Evolutionary conservation across 2,888 invertebrate species (phyloP), one percentile per base, ranked within the genome.

Genomic region (Apodemia mormo): DNA sequence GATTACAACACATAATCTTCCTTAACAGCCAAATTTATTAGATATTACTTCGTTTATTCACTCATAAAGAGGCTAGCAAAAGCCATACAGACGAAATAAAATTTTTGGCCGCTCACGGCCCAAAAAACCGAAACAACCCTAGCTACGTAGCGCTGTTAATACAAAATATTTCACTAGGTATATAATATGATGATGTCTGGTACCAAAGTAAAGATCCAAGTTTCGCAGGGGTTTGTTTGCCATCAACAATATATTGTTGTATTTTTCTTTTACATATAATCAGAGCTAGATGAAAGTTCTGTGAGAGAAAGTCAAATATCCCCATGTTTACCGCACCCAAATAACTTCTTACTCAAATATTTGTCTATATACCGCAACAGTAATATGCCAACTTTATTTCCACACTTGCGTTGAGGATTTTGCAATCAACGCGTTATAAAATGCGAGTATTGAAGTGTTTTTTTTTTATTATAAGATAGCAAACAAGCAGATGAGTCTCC

Each of bases 261-360:
- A 37, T 61, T 61, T 61, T 61, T 61, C 61, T 61, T 67, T 30
- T 54, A 54, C 67, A 71, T 54, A 65, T 68, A 71, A 74, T 73
- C 71, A 74, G 71, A 72, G 69, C 65, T 69, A 72, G 70, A 67
- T 67, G 73, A 73, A 70, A 70, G 73, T 74, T 73, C 67, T 66
- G 70, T 56, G 49, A 67, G 70, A 70, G 68, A 33, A 72, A 68
- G 45, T 69, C 73, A 72, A 65, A 66, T 70, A 69, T 66, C 58
- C 29, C 33, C 61, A 61, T 72, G 68, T 73, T 76, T 72, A 67
- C 73, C 70, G 69, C 52, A 54, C 70, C 72, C 73, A 76, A 76
- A 75, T 75, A 75, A 71, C 75, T 71, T 72, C 67, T 70, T 66
- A 71, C 64, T 71, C 67, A 74, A 76, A 76, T 75, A 74, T 76